Conservation (phyloP, 2,888 invertebrate genomes). For the Epirrhoe alternata region DNA sequence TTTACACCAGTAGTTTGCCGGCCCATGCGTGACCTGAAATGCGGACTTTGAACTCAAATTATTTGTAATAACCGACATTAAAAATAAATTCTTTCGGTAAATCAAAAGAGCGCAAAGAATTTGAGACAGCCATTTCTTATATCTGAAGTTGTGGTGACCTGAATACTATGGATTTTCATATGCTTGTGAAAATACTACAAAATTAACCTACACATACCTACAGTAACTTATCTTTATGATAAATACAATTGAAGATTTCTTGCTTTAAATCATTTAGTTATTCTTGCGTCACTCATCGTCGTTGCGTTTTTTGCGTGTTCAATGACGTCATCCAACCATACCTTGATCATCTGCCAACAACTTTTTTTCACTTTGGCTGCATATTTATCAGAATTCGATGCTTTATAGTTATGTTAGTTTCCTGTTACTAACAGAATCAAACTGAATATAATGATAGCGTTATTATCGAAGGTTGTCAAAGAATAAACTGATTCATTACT, state of each 20-base stretch:
- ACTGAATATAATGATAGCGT: neutral
- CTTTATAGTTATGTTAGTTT: too few relatives aligned
- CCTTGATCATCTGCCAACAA: conserved; percentile 25
- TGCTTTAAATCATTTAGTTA: conserved; percentile 5
- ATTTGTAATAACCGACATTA: conserved; percentile 28
- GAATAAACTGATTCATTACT: neutral
- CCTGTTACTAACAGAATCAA: neutral
- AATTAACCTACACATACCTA: neutral
- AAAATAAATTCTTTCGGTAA: conserved; percentile 13
- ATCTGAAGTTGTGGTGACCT: conserved; percentile 24
- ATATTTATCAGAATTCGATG: conserved; percentile 9
- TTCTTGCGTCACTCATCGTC: conserved; percentile 26
- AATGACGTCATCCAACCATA: conserved; percentile 22
- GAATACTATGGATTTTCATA: conserved; percentile 16
- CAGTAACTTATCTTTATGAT: neutral
- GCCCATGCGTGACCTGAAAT: conserved; percentile 22
- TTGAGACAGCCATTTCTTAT: conserved; percentile 12
- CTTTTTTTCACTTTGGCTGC: conserved; percentile 14
- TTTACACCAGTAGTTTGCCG: conserved; percentile 22
- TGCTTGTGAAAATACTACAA: neutral
- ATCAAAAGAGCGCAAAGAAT: conserved; percentile 10
- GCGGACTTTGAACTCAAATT: conserved; percentile 33
- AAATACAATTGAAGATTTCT: neutral
- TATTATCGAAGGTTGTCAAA: neutral
- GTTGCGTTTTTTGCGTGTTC: conserved; percentile 18